Base-by-base conservation (phyloP, 2,797 vertebrate species). In the Phataginus tetradactyla region DNA sequence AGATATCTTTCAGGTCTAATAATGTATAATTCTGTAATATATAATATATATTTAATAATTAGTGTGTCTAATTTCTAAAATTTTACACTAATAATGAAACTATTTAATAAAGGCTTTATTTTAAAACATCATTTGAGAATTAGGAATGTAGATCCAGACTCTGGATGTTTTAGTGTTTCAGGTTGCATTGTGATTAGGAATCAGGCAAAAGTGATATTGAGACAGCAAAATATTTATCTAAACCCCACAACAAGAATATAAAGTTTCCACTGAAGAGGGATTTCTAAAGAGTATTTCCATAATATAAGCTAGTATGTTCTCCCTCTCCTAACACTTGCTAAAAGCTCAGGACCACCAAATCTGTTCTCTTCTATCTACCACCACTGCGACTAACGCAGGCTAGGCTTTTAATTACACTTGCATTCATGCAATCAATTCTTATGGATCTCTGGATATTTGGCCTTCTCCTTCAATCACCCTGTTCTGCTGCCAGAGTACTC, bases 21-120 rank as follows among this genome's bases (percentile, higher is more conserved):
- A 74, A 23, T 39, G 34, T 45, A 79, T 8, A 71, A 39, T 23
- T 77, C 37, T 32, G 72, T 45, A 45, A 45, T 45, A 45, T 32
- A 18, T 25, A 63, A 25, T 27, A 72, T 66, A 25, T 27, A 72
- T 66, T 27, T 87, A 39, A 87, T 27, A 42, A 86, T 32, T 42
- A 8, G 2, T 20, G 0, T 66, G 23, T 92, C 59, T 34, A 42
- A 72, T 90, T 94, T 51, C 55, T 37, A 89, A 94, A 68, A 79
- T 61, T 89, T 92, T 49, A 91, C 34, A 86, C 23, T 23, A 96
- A 45, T n/a, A 94, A 78, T 63, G 51, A 66, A 93, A 79, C 34
- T 49, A 59, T 5, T 42, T 68, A 87, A 68, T 37, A 1, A 64
- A 79, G 34, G 64, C 21, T 83, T 61, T 91, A 42, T 79, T 89